Conservation (phyloP, 1,140 invertebrate genomes). For the Bradynema listronoti region DNA sequence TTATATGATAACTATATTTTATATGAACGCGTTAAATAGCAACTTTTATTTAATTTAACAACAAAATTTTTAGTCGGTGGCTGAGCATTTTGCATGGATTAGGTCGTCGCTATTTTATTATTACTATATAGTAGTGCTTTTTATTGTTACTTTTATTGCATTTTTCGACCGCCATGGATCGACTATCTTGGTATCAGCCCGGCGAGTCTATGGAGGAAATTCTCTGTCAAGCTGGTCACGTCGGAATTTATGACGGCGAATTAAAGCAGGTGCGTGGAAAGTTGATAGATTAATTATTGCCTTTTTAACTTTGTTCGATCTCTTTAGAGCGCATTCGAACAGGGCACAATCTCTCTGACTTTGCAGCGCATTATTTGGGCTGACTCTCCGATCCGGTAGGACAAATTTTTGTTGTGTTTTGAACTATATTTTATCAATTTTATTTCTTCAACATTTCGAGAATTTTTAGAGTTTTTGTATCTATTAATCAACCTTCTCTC, state of each 20-base stretch:
- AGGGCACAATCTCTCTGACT: slow-evolving; percentile 55
- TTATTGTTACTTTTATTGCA: background rate
- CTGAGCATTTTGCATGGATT: too few relatives aligned
- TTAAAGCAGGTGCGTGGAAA: slow-evolving; percentile 42
- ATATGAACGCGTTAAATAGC: too few relatives aligned
- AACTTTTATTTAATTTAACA: too few relatives aligned
- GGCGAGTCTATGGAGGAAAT: slow-evolving; percentile 57
- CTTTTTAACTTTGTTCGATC: slow-evolving; percentile 10
- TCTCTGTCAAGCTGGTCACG: slow-evolving; percentile 51
- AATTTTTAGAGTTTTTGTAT: too few relatives aligned
- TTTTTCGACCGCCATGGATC: slow-evolving; percentile 43
- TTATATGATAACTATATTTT: too few relatives aligned
- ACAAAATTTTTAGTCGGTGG: too few relatives aligned
- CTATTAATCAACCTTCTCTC: too few relatives aligned
- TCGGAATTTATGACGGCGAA: slow-evolving; percentile 56
- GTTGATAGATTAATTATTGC: background rate
- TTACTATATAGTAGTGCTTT: too few relatives aligned
- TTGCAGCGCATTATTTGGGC: slow-evolving; percentile 56
- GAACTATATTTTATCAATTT: background rate
- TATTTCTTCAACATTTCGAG: background rate
- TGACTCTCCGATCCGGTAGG: slow-evolving; percentile 53
- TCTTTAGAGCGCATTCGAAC: slow-evolving; percentile 51
- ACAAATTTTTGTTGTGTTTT: background rate
- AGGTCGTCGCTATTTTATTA: too few relatives aligned
- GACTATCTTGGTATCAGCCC: slow-evolving; percentile 50